Evolutionary conservation across 2,113 vertebrate genomes (phyloP).

Genomic region (Agapornis roseicollis): DNA sequence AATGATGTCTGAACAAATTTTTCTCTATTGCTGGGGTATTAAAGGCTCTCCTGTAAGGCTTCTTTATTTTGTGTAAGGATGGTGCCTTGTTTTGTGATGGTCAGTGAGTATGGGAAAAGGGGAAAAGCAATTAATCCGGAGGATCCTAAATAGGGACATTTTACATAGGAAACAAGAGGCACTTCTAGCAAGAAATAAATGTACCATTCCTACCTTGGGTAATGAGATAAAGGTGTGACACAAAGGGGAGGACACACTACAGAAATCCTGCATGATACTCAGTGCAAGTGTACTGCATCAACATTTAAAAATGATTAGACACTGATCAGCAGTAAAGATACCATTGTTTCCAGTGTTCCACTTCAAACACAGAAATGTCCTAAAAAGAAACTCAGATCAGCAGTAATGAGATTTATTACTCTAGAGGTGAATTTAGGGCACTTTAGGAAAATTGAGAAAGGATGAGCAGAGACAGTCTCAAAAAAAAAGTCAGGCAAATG

Average conservation of each 20-base stretch:
- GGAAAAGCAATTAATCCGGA: not conserved
- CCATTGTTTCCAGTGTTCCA: not conserved
- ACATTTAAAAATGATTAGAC: not conserved
- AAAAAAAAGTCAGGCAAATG: not conserved
- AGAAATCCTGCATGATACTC: not conserved
- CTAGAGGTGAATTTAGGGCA: not conserved
- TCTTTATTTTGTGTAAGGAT: not conserved
- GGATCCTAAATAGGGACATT: not conserved
- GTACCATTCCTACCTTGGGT: not conserved
- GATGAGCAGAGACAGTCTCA: not conserved
- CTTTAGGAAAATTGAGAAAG: not conserved
- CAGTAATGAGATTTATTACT: not conserved
- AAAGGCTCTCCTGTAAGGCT: not conserved
- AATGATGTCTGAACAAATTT: not conserved
- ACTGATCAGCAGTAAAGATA: not conserved
- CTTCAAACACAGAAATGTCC: constrained; percentile 6
- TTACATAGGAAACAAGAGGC: not conserved
- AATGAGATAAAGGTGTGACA: not conserved
- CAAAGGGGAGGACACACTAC: not conserved
- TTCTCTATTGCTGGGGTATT: not conserved
- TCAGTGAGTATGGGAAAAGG: not conserved
- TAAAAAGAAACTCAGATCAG: not conserved
- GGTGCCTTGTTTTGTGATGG: not conserved
- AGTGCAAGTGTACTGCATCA: not conserved
- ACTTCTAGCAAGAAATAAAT: not conserved